Conservation (phyloP, 2,113 vertebrate species). For the Raja brachyura region DNA sequence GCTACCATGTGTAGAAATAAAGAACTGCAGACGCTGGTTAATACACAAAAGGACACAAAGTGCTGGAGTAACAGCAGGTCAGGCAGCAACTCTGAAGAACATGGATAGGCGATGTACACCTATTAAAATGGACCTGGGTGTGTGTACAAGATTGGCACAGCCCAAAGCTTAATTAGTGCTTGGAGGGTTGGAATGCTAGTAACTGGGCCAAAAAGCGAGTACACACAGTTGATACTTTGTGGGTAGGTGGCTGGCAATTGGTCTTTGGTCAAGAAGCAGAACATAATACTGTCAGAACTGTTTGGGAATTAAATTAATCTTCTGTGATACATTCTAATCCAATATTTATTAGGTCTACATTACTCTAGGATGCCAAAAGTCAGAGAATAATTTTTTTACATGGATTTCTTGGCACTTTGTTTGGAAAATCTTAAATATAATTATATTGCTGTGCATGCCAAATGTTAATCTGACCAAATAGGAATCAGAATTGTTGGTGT, state of each 20-base stretch:
- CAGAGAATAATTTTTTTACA: neutral
- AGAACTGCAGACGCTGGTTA: too few species aligned
- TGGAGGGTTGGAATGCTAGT: too few species aligned
- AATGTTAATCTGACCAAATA: neutral
- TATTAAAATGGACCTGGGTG: too few species aligned
- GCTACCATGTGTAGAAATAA: neutral
- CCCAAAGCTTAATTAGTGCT: too few species aligned
- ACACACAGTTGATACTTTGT: neutral
- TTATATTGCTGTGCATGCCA: neutral
- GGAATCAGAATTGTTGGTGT: neutral
- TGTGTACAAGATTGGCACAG: too few species aligned
- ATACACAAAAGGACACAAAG: too few species aligned
- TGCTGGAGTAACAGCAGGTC: too few species aligned
- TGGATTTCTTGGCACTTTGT: neutral
- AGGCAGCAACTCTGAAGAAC: too few species aligned
- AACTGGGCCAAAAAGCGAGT: too few species aligned
- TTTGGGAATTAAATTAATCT: neutral
- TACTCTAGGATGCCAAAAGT: neutral
- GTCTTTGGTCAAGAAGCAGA: too few species aligned
- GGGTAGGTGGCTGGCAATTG: neutral
- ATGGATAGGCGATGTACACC: too few species aligned
- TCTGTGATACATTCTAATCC: neutral
- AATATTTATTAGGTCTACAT: neutral
- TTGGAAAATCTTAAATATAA: constrained; percentile 4
- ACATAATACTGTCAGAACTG: neutral